Base-by-base conservation (phyloP, 2,888 invertebrate genomes). In the Drosophila yooni region DNA sequence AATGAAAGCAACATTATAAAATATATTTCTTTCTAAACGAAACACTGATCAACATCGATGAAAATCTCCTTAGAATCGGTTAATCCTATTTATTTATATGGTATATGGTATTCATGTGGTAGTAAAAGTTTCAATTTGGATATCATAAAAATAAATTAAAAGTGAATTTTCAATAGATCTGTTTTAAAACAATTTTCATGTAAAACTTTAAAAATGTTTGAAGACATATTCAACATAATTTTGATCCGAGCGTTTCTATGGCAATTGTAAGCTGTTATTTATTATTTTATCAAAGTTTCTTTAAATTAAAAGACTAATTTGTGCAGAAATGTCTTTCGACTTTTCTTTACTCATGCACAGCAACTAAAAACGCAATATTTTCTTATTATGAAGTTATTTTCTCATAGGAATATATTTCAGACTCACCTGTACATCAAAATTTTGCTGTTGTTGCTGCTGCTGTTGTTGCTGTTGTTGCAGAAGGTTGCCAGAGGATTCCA, bases 391-490 rank as follows among this genome's bases (percentile, higher is more conserved):
- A 1, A 2, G 1, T 3, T 21, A 3, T 2, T 21, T 21, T 3
- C 7, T 11, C 0, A 11, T 6, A 2, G 29, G 29, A 48, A 59
- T 40, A 25, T 34, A 36, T 25, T 64, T 21, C 7, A 31, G 27
- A 93, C 95, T 93, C 88, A 96, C 96, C 96, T 96, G 96, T 91
- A 96, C 96, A 93, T 97, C 96, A 93, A 96, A 96, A 91, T 96
- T 95, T 92, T 96, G 96, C 88, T 95, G 96, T 89, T 96, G 96
- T 89, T 96, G 96, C 91, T 95, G 54, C 27, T 96, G 96, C 88
- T 95, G 96, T 89, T 96, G 96, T 89, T 96, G 96, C 91, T 95
- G 51, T 27, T 69, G 71, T 43, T 78, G 93, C 82, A 93, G 81
- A 58, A 93, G 86, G 92, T 93, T 93, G 94, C 93, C 94, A 93